A percentile compares a stretch with the other conserved stretches of the same genome.
Evolutionary conservation across 2,888 invertebrate species (phyloP).

Genomic region (Hipparchia sbordonii): DNA sequence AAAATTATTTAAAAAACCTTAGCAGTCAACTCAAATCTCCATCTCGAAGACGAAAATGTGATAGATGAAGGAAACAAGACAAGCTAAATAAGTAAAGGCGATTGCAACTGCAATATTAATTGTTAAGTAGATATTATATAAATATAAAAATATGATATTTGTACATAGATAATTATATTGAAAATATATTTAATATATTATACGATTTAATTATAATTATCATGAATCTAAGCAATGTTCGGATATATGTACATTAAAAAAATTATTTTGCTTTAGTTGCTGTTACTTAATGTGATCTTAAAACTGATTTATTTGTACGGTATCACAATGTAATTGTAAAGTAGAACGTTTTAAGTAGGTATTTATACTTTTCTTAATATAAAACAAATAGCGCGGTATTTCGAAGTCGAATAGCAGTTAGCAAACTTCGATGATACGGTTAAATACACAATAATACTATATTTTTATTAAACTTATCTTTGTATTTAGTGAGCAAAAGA

Average conservation of each 20-base stretch:
- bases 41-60: constrained; percentile 41
- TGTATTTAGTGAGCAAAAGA: neutral
- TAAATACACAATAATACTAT: neutral
- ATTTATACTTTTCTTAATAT: constrained; percentile 20
- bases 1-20: neutral
- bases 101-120: constrained; percentile 79
- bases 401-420: constrained; percentile 35
- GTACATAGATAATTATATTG: constrained; percentile 61
- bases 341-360: constrained; percentile 1
- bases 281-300: constrained; percentile 69
- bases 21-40: constrained; percentile 29
- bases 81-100: constrained; percentile 52
- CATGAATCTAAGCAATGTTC: constrained; percentile 67
- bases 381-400: constrained; percentile 42
- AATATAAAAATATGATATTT: constrained; percentile 48
- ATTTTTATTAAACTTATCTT: neutral
- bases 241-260: constrained; percentile 74
- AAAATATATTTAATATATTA: constrained; percentile 52
- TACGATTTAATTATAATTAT: constrained; percentile 37
- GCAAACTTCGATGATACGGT: constrained; percentile 14
- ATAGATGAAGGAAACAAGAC: constrained; percentile 40
- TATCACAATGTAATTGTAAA: constrained; percentile 14
- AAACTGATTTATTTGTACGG: constrained; percentile 22
- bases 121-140: constrained; percentile 60
- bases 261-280: constrained; percentile 63